A percentile compares a stretch with the other conserved stretches of the same genome.
These are phyloP conservation scores for Luscinia luscinia DNA, from an alignment of 2,797 vertebrate genomes.

Conservation along the genomic window DNA sequence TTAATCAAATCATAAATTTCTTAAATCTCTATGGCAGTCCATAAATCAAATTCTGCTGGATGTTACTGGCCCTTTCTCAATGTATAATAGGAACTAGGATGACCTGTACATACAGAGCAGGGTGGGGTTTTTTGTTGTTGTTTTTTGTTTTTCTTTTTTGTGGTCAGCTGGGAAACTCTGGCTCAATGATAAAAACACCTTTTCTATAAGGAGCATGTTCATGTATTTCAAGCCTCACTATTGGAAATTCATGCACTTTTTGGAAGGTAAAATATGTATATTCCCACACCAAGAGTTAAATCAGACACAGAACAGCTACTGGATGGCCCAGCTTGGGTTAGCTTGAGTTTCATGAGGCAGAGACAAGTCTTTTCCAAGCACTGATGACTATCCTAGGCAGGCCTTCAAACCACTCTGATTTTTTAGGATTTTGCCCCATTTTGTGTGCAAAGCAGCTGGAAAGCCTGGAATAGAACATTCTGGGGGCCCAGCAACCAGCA, in stretches of 20 bases:
- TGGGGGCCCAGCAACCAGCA: neutral
- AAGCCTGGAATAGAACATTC: neutral
- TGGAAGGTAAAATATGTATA: neutral
- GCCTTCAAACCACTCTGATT: neutral
- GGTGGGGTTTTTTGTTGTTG: no score
- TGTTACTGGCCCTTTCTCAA: conserved; percentile 21
- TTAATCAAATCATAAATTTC: conserved; percentile 71
- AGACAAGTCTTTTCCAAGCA: neutral
- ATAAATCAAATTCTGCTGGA: conserved; percentile 38
- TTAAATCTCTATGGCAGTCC: conserved; percentile 31
- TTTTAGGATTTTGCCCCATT: neutral
- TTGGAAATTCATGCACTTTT: accelerated
- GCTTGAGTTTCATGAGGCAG: neutral
- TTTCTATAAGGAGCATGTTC: neutral
- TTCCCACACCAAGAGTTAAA: neutral
- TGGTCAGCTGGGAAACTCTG: neutral
- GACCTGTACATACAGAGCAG: neutral
- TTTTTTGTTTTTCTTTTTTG: neutral
- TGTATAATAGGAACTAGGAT: neutral
- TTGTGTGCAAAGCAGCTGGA: neutral
- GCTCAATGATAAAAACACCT: neutral
- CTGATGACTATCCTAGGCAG: neutral
- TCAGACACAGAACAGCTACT: neutral
- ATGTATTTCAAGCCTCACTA: neutral
- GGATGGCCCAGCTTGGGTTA: neutral